Evolutionary conservation across 92 coral and sea anemone genomes (phyloP).

Genomic region (Meandrina meandrites): DNA sequence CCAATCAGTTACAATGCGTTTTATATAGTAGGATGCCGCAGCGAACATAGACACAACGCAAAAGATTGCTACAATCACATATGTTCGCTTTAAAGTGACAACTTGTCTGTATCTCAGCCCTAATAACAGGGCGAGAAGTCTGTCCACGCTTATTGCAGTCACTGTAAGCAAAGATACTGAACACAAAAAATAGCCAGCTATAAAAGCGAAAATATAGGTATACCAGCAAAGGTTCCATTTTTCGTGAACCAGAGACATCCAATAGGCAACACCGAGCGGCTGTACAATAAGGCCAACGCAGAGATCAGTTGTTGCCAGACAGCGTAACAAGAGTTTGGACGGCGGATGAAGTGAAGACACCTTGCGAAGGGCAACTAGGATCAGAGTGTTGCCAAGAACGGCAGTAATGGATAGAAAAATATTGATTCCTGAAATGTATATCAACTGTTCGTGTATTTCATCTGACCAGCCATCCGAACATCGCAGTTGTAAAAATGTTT

Average conservation of each 20-base stretch:
- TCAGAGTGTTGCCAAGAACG: slow-evolving; percentile 6
- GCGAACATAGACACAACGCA: not conserved
- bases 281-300: not conserved
- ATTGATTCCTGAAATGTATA: not conserved
- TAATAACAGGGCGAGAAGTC: slow-evolving; percentile 14
- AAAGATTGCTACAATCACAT: not conserved
- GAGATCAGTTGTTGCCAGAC: slow-evolving; percentile 13
- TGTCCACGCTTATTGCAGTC: slow-evolving; percentile 22
- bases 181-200: not conserved
- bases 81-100: not conserved
- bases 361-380: slow-evolving; percentile 18
- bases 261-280: not conserved
- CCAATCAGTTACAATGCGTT: not conserved
- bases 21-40: not conserved
- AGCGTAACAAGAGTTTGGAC: slow-evolving; percentile 22
- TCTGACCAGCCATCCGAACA: not conserved
- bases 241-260: not conserved
- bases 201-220: not conserved
- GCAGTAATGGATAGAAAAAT: slow-evolving; percentile 20
- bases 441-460: not conserved
- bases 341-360: slow-evolving; percentile 16
- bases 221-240: not conserved
- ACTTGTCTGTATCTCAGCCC: slow-evolving; percentile 13
- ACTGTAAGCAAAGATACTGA: not conserved
- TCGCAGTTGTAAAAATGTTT: not conserved